Percentiles rank a stretch among this genome's conserved stretches.
phyloP scores from a whole-genome alignment of 1,140 invertebrate genomes.

The Platorchestia sp. region DNA sequence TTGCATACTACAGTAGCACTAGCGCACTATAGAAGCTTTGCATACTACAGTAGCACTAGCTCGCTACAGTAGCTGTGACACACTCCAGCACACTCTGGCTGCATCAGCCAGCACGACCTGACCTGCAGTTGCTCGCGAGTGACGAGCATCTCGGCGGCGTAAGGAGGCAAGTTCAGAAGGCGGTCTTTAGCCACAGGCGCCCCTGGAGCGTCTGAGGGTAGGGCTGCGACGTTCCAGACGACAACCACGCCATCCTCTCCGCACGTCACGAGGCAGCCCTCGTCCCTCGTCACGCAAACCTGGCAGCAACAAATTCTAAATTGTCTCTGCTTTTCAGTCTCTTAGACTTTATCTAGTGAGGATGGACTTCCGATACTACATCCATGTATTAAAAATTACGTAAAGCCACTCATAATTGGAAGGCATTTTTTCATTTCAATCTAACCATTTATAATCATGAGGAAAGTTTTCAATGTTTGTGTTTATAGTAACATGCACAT shows the following conservation, averaged over 20 bases:
- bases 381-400: not conserved
- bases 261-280: conserved; percentile 62
- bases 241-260: conserved; percentile 61
- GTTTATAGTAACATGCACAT: too few relatives aligned
- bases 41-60: not conserved
- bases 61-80: not conserved
- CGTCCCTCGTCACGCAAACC: conserved; percentile 64
- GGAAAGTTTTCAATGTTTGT: too few relatives aligned
- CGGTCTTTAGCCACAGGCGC: conserved; percentile 61
- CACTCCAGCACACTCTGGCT: not conserved
- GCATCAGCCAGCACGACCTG: not conserved
- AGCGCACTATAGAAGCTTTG: not conserved
- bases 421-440: too few relatives aligned
- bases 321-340: not conserved
- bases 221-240: conserved; percentile 60
- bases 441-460: too few relatives aligned
- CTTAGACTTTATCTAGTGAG: not conserved
- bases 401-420: too few relatives aligned
- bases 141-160: conserved; percentile 62
- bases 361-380: not conserved
- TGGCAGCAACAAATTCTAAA: not conserved
- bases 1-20: not conserved
- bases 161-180: conserved; percentile 58
- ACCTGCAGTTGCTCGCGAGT: conserved; percentile 61
- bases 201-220: conserved; percentile 58